phyloP scores from a whole-genome alignment of 2,888 invertebrate species.

The Scelioninae gen. 2 region DNA sequence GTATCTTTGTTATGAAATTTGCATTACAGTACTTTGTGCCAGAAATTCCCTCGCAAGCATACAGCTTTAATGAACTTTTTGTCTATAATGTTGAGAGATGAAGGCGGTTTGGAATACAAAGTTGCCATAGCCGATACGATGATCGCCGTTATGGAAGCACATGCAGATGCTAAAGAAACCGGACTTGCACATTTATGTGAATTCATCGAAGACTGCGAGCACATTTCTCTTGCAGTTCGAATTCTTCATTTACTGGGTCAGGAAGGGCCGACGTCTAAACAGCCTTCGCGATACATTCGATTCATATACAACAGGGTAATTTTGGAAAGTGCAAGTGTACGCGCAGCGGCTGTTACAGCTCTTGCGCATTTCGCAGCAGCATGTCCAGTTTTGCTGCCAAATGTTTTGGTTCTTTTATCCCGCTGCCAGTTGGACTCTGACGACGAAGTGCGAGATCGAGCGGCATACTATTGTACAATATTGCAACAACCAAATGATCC shows the following conservation, averaged over 20 bases:
- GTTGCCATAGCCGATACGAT: conserved; percentile 99
- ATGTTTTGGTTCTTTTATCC: conserved; percentile 87
- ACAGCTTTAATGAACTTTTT: conserved; percentile 96
- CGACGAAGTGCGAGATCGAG: conserved; percentile 98
- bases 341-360: conserved; percentile 98
- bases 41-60: conserved; percentile 98
- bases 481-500: conserved; percentile 78
- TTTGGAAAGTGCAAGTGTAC: conserved; percentile 94
- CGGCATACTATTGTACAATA: conserved; percentile 95
- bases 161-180: conserved; percentile 97
- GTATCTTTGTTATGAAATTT: too few species aligned
- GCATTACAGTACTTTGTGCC: too few species aligned
- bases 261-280: conserved; percentile 96
- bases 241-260: conserved; percentile 97
- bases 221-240: conserved; percentile 95
- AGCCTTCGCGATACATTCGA: conserved; percentile 90
- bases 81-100: conserved; percentile 97
- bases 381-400: conserved; percentile 90
- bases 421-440: conserved; percentile 97
- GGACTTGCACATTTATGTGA: conserved; percentile 98
- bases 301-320: conserved; percentile 95
- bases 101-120: conserved; percentile 98
- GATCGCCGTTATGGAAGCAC: conserved; percentile 97
- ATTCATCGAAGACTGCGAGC: conserved; percentile 99
- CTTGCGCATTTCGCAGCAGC: conserved; percentile 98